Base-by-base conservation (phyloP, 1,140 invertebrate genomes). In the Branchinecta lynchi region DNA sequence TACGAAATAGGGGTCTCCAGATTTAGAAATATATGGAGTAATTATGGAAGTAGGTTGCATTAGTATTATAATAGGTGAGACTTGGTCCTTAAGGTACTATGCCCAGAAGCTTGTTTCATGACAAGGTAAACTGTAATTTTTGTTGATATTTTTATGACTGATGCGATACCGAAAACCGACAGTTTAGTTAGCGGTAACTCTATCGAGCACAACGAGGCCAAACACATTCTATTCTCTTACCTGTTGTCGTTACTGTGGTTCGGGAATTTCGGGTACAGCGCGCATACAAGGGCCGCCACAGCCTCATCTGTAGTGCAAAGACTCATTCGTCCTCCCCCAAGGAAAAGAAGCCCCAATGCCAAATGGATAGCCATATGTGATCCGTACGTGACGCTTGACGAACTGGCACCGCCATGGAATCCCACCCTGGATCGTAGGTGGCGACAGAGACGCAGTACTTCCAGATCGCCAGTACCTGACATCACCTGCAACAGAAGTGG, bases 261-360 rank as follows among this genome's bases (percentile, higher is more conserved):
- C 65, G 96, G 96, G 79, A 94, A 98, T 78, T 96, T 96, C 5
- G 96, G 96, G 80, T 94, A 98, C 77, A 97, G 89, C 3, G 95
- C 89, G 76, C 90, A 90, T 46, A 98, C 80, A 46, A 98, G 78
- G 0, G 92, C 90, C 7, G 92, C 93, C 8, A 97, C 84, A 10
- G 92, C 86, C 73, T 86, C 84, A 5, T 90, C 87, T 12, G 86
- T 86, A 67, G 91, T 93, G 7, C 87, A 87, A 15, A 98, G 81
- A 8, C 92, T 93, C 72, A 88, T 92, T 44, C 90, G 81, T 0
- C 94, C 93, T 51, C 92, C 93, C n/a, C 93, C 93, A 7, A 98
- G 80, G 78, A 96, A 98, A 3, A 97, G 80, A 69, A 98, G 83
- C 0, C 94, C 94, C 20, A 96, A 80, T 12, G 93, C 87, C 87